A percentile compares a stretch with the other conserved stretches of the same genome.
These are phyloP conservation scores for Chaetodon trifascialis DNA, from an alignment of 2,113 vertebrate genomes.

Conservation along the genomic window DNA sequence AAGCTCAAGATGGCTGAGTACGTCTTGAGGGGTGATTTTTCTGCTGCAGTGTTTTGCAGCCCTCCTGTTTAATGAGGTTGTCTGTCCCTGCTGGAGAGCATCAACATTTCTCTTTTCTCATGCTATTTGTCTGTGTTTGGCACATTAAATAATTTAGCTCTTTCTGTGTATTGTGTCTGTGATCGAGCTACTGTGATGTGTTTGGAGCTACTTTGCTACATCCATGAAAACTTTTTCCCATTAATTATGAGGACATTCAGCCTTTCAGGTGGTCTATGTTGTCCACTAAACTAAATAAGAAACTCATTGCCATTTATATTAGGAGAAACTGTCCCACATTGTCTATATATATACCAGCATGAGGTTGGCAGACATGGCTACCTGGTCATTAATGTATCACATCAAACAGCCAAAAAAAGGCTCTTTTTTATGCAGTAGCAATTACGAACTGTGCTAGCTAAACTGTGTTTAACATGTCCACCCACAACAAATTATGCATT, in stretches of 20 bases:
- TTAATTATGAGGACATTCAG: neutral
- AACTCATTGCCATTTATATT: neutral
- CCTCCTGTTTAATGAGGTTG: slow-evolving; percentile 19
- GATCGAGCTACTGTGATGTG: neutral
- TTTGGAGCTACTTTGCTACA: neutral
- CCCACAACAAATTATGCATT: no score
- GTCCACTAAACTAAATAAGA: neutral
- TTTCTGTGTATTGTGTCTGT: slow-evolving; percentile 14
- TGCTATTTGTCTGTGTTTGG: slow-evolving; percentile 10
- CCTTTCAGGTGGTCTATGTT: neutral
- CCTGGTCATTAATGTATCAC: neutral
- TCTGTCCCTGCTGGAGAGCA: slow-evolving; percentile 26
- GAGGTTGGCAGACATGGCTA: neutral
- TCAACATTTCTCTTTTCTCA: slow-evolving; percentile 24
- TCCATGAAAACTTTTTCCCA: slow-evolving; percentile 1
- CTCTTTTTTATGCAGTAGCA: neutral
- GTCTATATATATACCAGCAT: neutral
- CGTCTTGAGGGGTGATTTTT: neutral
- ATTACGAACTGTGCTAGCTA: neutral
- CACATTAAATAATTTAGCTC: slow-evolving; percentile 44
- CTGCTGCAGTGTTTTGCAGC: slow-evolving; percentile 1
- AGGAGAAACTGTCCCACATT: neutral
- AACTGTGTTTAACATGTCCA: no score
- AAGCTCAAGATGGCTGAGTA: neutral
- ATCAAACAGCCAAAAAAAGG: neutral